These are phyloP conservation scores for Papilio machaon DNA, from an alignment of 1,140 invertebrate species.

Conservation along the genomic window DNA sequence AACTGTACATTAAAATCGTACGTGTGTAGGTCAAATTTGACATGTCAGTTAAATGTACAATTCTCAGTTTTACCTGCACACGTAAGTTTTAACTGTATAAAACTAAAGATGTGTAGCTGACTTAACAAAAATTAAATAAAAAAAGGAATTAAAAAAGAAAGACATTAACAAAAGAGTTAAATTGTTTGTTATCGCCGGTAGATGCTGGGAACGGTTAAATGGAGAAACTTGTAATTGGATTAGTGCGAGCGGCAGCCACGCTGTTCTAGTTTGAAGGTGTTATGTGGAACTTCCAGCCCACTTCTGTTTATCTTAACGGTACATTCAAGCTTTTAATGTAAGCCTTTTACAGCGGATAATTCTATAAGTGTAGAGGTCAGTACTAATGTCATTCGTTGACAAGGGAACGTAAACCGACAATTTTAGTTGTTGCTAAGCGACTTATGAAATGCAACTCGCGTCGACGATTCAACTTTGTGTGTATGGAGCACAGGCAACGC, in stretches of 20 bases:
- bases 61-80: too few species aligned
- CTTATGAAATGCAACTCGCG: too few species aligned
- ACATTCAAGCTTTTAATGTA: not conserved
- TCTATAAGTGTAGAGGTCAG: too few species aligned
- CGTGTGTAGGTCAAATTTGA: too few species aligned
- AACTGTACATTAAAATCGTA: too few species aligned
- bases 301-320: not conserved
- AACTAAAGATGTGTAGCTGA: not conserved
- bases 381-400: too few species aligned
- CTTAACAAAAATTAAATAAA: not conserved
- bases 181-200: conserved; percentile 32
- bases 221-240: conserved; percentile 37
- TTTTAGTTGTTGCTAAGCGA: too few species aligned
- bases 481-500: too few species aligned
- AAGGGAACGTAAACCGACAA: too few species aligned
- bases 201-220: conserved; percentile 32
- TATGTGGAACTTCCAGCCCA: conserved; percentile 14
- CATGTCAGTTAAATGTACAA: too few species aligned
- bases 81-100: too few species aligned
- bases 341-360: not conserved
- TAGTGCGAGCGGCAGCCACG: conserved; percentile 28
- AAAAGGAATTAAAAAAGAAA: conserved; percentile 3
- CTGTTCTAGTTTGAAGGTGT: conserved; percentile 7
- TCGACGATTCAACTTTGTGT: too few species aligned
- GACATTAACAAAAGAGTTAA: not conserved